phyloP scores from a whole-genome alignment of 1,140 invertebrate species.

The Oreohelix idahoensis region DNA sequence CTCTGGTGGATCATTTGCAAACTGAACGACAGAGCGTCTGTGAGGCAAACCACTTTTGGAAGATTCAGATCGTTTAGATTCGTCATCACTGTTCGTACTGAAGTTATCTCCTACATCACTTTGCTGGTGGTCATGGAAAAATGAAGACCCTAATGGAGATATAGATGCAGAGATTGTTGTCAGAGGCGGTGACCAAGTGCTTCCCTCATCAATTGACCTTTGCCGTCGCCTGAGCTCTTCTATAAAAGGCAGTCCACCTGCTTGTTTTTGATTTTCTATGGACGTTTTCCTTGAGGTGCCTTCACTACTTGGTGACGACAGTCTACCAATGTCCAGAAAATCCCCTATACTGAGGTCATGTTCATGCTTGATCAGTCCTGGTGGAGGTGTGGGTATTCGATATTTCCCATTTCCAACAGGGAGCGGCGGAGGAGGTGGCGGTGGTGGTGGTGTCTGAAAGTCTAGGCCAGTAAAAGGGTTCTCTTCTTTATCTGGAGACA shows the following conservation, averaged over 20 bases:
- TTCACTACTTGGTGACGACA: background rate
- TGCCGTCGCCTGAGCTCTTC: constrained; percentile 30
- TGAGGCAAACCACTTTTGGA: background rate
- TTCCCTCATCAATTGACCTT: constrained; percentile 18
- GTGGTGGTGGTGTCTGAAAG: background rate
- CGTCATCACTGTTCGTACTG: background rate
- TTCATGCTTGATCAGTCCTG: background rate
- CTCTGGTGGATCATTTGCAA: constrained; percentile 30
- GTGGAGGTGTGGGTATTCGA: background rate
- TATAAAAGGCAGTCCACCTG: constrained; percentile 23
- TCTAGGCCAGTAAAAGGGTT: background rate
- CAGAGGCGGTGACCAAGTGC: background rate
- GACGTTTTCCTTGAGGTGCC: background rate
- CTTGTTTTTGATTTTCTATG: background rate
- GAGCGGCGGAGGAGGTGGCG: constrained; percentile 14
- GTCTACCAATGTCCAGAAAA: background rate
- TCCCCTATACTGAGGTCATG: background rate
- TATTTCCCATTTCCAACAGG: background rate
- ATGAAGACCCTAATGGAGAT: background rate
- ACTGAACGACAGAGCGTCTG: constrained; percentile 30
- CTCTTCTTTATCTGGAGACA: background rate
- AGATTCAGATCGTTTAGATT: background rate
- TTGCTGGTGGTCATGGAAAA: background rate
- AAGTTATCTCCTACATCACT: background rate
- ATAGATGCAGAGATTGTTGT: background rate